Evolutionary conservation across 2,113 vertebrate species (phyloP), one percentile per base, ranked within the genome.

Genomic region (Microtus ochrogaster): DNA sequence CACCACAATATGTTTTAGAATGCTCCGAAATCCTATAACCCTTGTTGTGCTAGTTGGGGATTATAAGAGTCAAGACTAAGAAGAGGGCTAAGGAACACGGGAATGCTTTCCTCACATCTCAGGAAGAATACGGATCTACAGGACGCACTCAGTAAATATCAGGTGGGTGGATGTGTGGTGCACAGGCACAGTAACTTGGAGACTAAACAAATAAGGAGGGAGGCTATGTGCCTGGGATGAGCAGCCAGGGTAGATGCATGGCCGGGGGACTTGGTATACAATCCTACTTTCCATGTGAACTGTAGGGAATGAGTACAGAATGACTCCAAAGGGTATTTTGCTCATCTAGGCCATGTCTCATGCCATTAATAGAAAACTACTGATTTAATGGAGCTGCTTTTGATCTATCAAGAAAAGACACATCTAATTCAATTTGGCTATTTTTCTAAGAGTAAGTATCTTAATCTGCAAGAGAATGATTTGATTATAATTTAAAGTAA

Each of bases 401-500:
- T 97, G 93, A 97, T 97, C 96, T 86, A 90, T 94, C 19, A 90
- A 94, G 93, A 95, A 97, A 95, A 96, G 81, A 93, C 63, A 92
- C n/a, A 90, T 73, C 85, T 92, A 97, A 97, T 98, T 96, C 66
- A 96, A 94, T 98, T 96, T 97, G 65, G 70, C 72, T 94, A 74
- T 97, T 96, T 97, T 98, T 97, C 93, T 72, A 95, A 94, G 93
- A 96, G 70, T 95, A 94, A 97, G 81, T 96, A 28, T 97, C 97
- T 96, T 97, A 95, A 97, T 98, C 96, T 97, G 86, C 63, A 92
- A 91, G 93, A 94, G 90, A 97, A 90, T 97, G 77, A 97, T 97
- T 95, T 92, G 84, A 95, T 97, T 97, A 97, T 94, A 92, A 96
- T 94, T 94, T 96, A 95, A 97, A 98, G 92, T 97, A 97, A 96